Evolutionary conservation across 2,888 invertebrate genomes (phyloP), one percentile per base, ranked within the genome.

Genomic region (Apeira syringaria): DNA sequence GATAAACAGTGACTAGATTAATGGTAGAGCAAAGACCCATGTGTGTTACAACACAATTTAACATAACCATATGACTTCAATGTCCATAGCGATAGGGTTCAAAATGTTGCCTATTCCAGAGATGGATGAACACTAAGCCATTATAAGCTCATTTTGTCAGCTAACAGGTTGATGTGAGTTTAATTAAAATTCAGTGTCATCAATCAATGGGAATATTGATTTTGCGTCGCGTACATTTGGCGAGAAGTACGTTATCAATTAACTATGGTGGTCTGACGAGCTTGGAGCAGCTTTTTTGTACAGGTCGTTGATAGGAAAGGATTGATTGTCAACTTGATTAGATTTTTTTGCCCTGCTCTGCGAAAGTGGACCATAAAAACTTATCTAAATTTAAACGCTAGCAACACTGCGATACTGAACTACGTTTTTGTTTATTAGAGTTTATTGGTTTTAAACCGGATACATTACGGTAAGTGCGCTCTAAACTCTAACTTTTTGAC

Each of bases 131-230:
- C 57, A 51, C 47, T 53, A 49, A 60, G 68, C 62, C 67, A 84
- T 85, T 80, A 82, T 78, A 84, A 81, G 76, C 81, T 80, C 84
- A 86, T 86, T 83, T 82, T 70, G 77, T 77, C 73, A 71, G 68
- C 76, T 76, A 79, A 73, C 80, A 73, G 78, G 77, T 74, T 80
- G 82, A 83, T 80, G 80, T 64, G 79, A 72, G 76, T 80, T 85
- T 87, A 84, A 87, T 86, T 86, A 86, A 88, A 85, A 82, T 79
- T 74, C 77, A 73, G 70, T 72, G 67, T 63, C 84, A 84, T 88
- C 85, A 77, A 87, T 88, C 87, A 85, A 49, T 64, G 53, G 68
- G 61, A 55, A 66, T 87, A 87, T 87, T 86, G 87, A 85, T 85
- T 87, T 87, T 84, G 65, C 78, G 84, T 82, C 87, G 68, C 60